Evolutionary conservation across 2,888 invertebrate genomes (phyloP).

Genomic region (Clistopyga incitator): DNA sequence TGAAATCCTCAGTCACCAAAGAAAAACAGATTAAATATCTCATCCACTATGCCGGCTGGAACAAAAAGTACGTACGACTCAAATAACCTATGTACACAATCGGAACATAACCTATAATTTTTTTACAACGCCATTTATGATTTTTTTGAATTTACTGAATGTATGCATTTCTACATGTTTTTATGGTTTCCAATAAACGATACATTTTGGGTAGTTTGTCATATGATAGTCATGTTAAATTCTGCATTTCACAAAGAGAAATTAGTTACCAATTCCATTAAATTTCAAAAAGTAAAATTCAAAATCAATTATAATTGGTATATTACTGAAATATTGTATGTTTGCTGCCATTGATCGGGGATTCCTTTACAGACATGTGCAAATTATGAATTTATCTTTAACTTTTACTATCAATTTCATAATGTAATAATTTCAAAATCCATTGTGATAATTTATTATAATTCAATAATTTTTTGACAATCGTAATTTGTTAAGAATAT

Average conservation of each 20-base stretch:
- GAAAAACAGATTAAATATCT: conserved; percentile 96
- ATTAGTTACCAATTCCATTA: no score
- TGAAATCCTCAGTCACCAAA: conserved; percentile 92
- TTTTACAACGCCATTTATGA: neutral
- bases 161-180: neutral
- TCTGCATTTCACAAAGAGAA: no score
- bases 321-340: no score
- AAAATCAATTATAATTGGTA: no score
- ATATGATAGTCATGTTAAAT: neutral
- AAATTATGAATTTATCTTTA: no score
- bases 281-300: no score
- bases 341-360: no score
- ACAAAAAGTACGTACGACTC: conserved; percentile 92
- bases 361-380: no score
- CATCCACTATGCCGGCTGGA: conserved; percentile 99
- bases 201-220: neutral
- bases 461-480: neutral
- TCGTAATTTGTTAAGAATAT: neutral
- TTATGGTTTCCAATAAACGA: neutral
- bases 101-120: conserved; percentile 39
- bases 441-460: no score
- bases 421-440: no score
- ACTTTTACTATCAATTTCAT: no score
- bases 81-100: conserved; percentile 27
- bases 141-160: neutral